Conservation (phyloP, 2,888 invertebrate genomes). For the Philereme transversata region DNA sequence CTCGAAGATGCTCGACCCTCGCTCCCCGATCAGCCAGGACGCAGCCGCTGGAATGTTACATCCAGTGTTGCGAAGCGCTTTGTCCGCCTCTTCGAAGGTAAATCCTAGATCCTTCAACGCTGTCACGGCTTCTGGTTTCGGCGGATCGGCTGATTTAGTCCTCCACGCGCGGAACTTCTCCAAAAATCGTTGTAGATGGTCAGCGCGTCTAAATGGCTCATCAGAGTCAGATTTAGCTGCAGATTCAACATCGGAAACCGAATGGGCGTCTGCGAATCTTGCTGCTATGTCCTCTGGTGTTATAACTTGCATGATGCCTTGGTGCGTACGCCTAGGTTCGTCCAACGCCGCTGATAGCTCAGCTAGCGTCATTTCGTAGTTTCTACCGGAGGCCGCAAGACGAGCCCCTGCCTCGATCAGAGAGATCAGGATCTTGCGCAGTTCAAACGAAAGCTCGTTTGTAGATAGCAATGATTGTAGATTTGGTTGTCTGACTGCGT, state of each 20-base stretch:
- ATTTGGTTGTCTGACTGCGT: slow-evolving; percentile 65
- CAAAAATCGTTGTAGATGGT: slow-evolving; percentile 66
- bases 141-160: slow-evolving; percentile 59
- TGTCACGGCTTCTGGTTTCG: slow-evolving; percentile 59
- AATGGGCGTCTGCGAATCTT: slow-evolving; percentile 45
- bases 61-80: slow-evolving; percentile 65
- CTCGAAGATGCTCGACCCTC: slow-evolving; percentile 75
- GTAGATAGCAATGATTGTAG: slow-evolving; percentile 73
- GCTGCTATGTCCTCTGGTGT: slow-evolving; percentile 73
- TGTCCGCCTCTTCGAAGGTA: slow-evolving; percentile 60
- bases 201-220: slow-evolving; percentile 61
- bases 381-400: slow-evolving; percentile 69
- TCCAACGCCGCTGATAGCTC: slow-evolving; percentile 70
- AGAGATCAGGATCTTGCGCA: slow-evolving; percentile 73
- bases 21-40: slow-evolving; percentile 71
- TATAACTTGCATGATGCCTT: slow-evolving; percentile 63
- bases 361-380: slow-evolving; percentile 67
- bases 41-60: slow-evolving; percentile 76
- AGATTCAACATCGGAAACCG: slow-evolving; percentile 32
- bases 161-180: slow-evolving; percentile 74
- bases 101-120: slow-evolving; percentile 70
- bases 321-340: slow-evolving; percentile 55
- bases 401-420: slow-evolving; percentile 75
- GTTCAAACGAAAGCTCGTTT: slow-evolving; percentile 70
- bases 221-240: slow-evolving; percentile 35